These are phyloP conservation scores for Amphimallon solstitiale DNA, from an alignment of 2,888 invertebrate species.

Conservation along the genomic window DNA sequence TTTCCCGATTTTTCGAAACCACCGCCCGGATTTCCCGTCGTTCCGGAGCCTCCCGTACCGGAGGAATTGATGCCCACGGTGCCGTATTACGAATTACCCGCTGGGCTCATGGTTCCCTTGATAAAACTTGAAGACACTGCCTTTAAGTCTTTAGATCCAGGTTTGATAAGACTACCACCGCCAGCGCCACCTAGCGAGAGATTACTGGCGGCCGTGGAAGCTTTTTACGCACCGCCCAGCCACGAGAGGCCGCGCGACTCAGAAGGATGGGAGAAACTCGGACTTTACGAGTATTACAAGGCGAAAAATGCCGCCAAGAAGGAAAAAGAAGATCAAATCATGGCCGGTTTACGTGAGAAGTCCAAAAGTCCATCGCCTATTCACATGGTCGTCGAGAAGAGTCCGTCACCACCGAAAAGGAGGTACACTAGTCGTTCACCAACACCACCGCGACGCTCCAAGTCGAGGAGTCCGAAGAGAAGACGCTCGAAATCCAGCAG, in stretches of 20 bases:
- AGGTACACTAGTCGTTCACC: conserved; percentile 76
- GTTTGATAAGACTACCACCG: conserved; percentile 90
- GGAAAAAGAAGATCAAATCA: conserved; percentile 85
- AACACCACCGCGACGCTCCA: conserved; percentile 45
- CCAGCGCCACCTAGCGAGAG: conserved; percentile 95
- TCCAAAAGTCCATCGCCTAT: conserved; percentile 86
- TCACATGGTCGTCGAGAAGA: conserved; percentile 74
- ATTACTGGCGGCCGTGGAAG: conserved; percentile 91
- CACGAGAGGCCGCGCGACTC: conserved; percentile 95
- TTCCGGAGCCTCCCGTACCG: conserved; percentile 66
- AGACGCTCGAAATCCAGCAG: conserved; percentile 61
- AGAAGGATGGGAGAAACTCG: conserved; percentile 99
- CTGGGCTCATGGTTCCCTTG: conserved; percentile 97
- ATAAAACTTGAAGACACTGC: conserved; percentile 91
- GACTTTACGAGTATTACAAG: conserved; percentile 97
- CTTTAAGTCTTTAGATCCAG: conserved; percentile 91
- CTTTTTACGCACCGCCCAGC: conserved; percentile 94
- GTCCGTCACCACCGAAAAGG: conserved; percentile 77
- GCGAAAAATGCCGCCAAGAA: conserved; percentile 92
- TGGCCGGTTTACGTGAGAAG: conserved; percentile 74
- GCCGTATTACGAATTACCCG: conserved; percentile 97
- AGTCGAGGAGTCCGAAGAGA: conserved; percentile 59
- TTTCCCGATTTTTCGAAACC: conserved; percentile 88
- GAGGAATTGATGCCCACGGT: conserved; percentile 86
- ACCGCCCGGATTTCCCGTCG: conserved; percentile 78